Evolutionary conservation across 2,888 invertebrate genomes (phyloP).

Genomic region (Amphipyra berbera): DNA sequence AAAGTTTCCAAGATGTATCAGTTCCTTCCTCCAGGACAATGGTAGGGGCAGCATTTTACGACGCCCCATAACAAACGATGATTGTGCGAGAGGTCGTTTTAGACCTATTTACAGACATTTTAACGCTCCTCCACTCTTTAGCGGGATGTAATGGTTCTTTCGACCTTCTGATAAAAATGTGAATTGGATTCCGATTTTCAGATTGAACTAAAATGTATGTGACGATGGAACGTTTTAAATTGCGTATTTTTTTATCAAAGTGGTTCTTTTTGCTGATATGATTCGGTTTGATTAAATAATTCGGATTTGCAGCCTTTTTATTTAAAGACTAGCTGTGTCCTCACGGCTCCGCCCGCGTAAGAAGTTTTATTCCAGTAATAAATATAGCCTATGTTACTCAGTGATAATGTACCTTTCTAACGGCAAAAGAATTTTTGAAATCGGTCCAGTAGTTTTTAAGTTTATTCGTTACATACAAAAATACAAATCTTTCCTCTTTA

Average conservation of each 20-base stretch:
- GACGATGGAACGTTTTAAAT: background rate
- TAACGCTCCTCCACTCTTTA: conserved; percentile 14
- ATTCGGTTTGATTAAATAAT: no score
- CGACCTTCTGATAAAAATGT: conserved; percentile 5
- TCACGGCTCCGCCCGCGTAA: no score
- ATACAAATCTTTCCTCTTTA: no score
- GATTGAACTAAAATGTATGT: background rate
- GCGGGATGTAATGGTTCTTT: conserved; percentile 8
- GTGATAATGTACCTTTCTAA: no score
- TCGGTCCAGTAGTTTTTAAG: no score
- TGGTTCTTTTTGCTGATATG: background rate
- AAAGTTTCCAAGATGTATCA: background rate
- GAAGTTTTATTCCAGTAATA: no score
- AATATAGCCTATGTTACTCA: no score
- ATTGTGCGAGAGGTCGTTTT: conserved; percentile 18
- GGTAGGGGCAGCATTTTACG: conserved; percentile 17
- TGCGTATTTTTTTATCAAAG: background rate
- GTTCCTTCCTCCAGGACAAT: background rate
- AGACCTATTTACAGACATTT: conserved; percentile 29
- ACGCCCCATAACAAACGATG: conserved; percentile 9
- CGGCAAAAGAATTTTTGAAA: no score
- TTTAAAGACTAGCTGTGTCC: no score
- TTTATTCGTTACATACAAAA: no score
- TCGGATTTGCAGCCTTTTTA: no score
- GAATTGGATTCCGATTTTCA: background rate